Evolutionary conservation across 2,113 vertebrate species (phyloP).

Genomic region (Macroglossus sobrinus): DNA sequence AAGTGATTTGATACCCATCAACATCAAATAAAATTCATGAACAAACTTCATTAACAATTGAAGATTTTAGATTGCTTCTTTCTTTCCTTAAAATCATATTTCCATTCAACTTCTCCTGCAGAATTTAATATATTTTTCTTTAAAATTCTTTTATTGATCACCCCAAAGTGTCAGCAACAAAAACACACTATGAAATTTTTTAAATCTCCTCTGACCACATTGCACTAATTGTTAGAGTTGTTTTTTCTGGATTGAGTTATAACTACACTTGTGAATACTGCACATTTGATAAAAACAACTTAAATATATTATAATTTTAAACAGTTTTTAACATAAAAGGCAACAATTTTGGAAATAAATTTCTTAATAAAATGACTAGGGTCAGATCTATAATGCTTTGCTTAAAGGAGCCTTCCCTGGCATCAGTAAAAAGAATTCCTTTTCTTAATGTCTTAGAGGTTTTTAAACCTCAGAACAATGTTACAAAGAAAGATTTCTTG

Average conservation of each 20-base stretch:
- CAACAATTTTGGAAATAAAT: neutral
- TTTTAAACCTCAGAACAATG: neutral
- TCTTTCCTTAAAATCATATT: conserved; percentile 22
- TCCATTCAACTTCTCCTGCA: neutral
- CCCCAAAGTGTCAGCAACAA: neutral
- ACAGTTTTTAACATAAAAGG: neutral
- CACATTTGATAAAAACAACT: neutral
- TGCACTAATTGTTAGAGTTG: neutral
- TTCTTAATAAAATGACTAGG: conserved; percentile 13
- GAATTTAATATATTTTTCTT: conserved; percentile 1
- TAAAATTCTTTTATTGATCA: neutral
- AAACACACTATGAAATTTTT: neutral
- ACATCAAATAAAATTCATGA: conserved; percentile 35
- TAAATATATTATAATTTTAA: neutral
- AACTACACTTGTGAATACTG: neutral
- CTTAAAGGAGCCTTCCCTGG: neutral
- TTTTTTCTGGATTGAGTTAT: neutral
- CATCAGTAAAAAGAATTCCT: neutral
- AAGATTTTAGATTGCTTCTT: conserved; percentile 34
- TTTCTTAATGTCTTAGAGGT: neutral
- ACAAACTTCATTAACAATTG: conserved; percentile 9
- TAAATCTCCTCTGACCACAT: neutral
- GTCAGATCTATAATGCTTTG: neutral
- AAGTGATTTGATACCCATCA: neutral
- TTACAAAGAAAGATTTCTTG: neutral